phyloP scores from a whole-genome alignment of 1,140 invertebrate species.

The Drosophila ananassae region DNA sequence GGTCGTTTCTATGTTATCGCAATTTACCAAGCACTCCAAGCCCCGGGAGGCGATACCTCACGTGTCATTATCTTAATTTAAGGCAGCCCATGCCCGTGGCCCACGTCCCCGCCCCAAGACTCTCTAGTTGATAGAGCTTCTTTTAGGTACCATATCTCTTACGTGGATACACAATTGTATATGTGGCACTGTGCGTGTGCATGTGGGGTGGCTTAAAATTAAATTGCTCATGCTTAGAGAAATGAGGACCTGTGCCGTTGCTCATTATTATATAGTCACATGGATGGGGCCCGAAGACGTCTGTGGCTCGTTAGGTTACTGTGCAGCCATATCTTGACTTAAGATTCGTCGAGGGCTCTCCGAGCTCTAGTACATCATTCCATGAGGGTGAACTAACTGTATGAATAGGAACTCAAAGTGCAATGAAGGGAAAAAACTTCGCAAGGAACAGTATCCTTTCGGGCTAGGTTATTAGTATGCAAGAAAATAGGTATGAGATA shows the following conservation, averaged over 20 bases:
- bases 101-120: neutral
- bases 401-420: constrained; percentile 20
- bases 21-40: constrained; percentile 69
- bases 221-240: constrained; percentile 72
- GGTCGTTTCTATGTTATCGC: constrained; percentile 71
- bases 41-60: constrained; percentile 55
- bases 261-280: constrained; percentile 72
- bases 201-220: constrained; percentile 62
- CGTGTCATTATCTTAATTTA: constrained; percentile 80
- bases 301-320: constrained; percentile 69
- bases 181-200: constrained; percentile 49
- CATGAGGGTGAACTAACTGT: constrained; percentile 39
- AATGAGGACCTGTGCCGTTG: constrained; percentile 40
- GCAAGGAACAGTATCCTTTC: neutral
- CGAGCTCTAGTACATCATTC: constrained; percentile 42
- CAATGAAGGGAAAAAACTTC: constrained; percentile 14
- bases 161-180: constrained; percentile 81
- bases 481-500: neutral
- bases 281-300: constrained; percentile 1
- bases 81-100: constrained; percentile 41
- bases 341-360: constrained; percentile 60
- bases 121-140: constrained; percentile 56
- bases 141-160: constrained; percentile 74
- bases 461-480: neutral
- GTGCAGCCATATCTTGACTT: constrained; percentile 64